These are phyloP conservation scores for Chaetura pelagica DNA, from an alignment of 2,113 vertebrate species.

Conservation along the genomic window DNA sequence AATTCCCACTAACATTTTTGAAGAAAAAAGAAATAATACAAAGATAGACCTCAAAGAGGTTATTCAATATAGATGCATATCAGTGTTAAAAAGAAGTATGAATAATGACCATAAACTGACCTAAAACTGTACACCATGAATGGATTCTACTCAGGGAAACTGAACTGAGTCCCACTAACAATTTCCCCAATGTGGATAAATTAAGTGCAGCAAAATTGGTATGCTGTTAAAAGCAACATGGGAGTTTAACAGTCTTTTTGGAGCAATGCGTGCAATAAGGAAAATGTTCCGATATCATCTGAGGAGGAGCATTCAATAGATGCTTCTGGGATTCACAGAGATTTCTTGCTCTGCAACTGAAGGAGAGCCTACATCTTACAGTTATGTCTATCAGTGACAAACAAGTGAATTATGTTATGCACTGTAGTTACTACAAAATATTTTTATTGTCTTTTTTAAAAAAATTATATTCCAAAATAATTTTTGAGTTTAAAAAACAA, in stretches of 20 bases:
- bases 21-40: not conserved
- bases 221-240: not conserved
- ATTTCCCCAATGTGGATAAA: not conserved
- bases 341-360: not conserved
- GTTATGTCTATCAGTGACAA: not conserved
- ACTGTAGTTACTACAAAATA: not conserved
- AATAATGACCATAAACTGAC: not conserved
- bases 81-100: not conserved
- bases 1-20: not conserved
- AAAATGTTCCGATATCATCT: not conserved
- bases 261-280: not conserved
- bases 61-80: not conserved
- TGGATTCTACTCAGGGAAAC: not conserved
- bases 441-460: not conserved
- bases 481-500: not conserved
- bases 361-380: not conserved
- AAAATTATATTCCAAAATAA: slow-evolving; percentile 1
- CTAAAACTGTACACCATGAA: not conserved
- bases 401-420: slow-evolving; percentile 17
- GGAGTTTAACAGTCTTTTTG: not conserved
- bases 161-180: not conserved
- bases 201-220: not conserved
- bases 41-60: not conserved
- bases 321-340: not conserved
- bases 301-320: not conserved